Evolutionary conservation across 2,113 vertebrate species (phyloP).

Genomic region (Chaetodon auriga): DNA sequence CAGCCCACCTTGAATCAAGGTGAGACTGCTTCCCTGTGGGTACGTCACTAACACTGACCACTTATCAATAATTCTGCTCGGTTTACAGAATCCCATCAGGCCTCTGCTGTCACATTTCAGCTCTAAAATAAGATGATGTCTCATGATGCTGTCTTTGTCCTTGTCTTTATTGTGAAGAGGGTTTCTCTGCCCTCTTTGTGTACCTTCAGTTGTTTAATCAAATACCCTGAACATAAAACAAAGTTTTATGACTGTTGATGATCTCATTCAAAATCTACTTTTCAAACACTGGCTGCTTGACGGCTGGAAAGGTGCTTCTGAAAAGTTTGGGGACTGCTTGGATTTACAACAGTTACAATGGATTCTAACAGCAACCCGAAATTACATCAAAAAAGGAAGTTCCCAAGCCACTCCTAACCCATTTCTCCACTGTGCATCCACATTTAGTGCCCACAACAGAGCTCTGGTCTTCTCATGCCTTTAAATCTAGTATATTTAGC

Average conservation of each 20-base stretch:
- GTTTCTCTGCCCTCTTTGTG: background rate
- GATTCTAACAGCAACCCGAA: background rate
- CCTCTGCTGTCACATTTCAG: slow-evolving; percentile 30
- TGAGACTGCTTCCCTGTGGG: slow-evolving; percentile 15
- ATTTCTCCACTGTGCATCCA: background rate
- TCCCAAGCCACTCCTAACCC: background rate
- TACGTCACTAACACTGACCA: slow-evolving; percentile 29
- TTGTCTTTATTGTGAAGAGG: slow-evolving; percentile 21
- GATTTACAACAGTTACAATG: background rate
- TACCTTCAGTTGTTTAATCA: background rate
- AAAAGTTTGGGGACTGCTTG: background rate
- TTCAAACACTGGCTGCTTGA: background rate
- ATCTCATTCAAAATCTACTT: background rate
- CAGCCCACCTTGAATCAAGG: slow-evolving; percentile 31
- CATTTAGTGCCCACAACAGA: background rate
- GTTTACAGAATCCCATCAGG: slow-evolving; percentile 26
- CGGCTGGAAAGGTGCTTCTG: background rate
- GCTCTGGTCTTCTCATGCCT: background rate
- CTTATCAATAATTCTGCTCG: slow-evolving; percentile 29
- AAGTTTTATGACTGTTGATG: background rate
- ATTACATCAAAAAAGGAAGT: background rate
- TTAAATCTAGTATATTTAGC: background rate
- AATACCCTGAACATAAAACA: background rate
- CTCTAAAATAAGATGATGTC: slow-evolving; percentile 11
- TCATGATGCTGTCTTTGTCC: slow-evolving; percentile 30